These are phyloP conservation scores for Merodon equestris DNA, from an alignment of 2,888 invertebrate genomes.

Conservation along the genomic window DNA sequence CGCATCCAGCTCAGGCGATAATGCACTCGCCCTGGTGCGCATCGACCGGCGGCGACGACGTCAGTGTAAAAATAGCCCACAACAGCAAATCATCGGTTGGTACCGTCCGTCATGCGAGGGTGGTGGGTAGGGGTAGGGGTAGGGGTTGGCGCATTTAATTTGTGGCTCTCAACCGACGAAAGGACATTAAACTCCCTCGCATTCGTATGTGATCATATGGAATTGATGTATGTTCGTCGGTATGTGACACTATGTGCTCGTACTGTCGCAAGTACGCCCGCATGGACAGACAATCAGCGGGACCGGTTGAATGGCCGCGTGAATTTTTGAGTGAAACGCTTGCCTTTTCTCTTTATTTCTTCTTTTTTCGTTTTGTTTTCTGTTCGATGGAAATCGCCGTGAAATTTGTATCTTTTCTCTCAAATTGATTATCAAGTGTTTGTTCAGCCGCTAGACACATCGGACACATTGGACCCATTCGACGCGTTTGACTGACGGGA, in stretches of 20 bases:
- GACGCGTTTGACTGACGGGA: no score
- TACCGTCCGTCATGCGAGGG: conserved; percentile 1
- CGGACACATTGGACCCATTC: no score
- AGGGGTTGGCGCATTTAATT: conserved; percentile 22
- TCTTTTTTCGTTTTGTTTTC: conserved; percentile 5
- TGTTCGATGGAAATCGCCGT: conserved; percentile 5
- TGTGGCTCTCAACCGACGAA: conserved; percentile 40
- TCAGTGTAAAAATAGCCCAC: conserved; percentile 58
- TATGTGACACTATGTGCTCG: no score
- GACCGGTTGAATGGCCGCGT: conserved; percentile 60
- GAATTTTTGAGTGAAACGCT: conserved; percentile 31
- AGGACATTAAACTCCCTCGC: conserved; percentile 64
- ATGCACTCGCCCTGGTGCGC: conserved; percentile 46
- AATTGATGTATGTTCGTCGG: not conserved
- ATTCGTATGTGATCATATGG: conserved; percentile 11
- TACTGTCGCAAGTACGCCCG: no score
- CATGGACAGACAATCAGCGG: no score
- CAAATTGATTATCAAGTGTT: conserved; percentile 47
- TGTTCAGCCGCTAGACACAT: conserved; percentile 7
- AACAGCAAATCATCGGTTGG: conserved; percentile 41
- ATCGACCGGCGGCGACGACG: conserved; percentile 29
- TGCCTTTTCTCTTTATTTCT: not conserved
- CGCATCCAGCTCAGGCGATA: conserved; percentile 44
- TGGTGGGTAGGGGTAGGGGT: conserved; percentile 7
- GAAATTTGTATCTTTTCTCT: conserved; percentile 54